Conservation (phyloP, 2,113 vertebrate genomes). For the Oryzias melastigma region DNA sequence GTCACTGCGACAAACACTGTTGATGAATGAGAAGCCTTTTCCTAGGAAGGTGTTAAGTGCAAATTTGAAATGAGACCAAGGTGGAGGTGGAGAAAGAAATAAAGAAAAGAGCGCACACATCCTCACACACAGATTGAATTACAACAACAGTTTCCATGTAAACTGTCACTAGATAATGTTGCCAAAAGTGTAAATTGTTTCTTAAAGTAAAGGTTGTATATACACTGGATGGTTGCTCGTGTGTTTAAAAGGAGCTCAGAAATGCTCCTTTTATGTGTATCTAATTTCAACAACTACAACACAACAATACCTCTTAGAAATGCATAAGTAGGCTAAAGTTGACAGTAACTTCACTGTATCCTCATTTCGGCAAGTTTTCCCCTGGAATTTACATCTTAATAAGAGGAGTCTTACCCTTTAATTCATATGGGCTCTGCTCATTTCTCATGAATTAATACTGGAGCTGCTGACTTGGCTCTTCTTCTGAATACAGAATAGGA, state of each 20-base stretch:
- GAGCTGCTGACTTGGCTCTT: constrained; percentile 78
- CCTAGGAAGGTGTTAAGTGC: constrained; percentile 84
- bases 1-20: constrained; percentile 83
- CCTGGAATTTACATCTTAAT: constrained; percentile 79
- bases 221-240: constrained; percentile 52
- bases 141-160: constrained; percentile 62
- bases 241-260: constrained; percentile 49
- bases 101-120: constrained; percentile 35
- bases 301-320: constrained; percentile 66
- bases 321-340: constrained; percentile 71
- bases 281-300: constrained; percentile 60
- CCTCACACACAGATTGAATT: constrained; percentile 57
- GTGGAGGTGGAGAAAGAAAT: constrained; percentile 43
- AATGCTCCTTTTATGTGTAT: constrained; percentile 43
- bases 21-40: constrained; percentile 84
- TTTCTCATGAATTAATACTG: constrained; percentile 81
- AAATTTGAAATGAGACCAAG: constrained; percentile 78
- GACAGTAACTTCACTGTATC: constrained; percentile 74
- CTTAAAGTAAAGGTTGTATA: constrained; percentile 48
- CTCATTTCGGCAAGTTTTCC: constrained; percentile 72
- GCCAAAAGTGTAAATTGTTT: constrained; percentile 71
- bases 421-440: constrained; percentile 76
- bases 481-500: constrained; percentile 76
- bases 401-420: constrained; percentile 77
- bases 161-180: constrained; percentile 63